Base-by-base conservation (phyloP, 2,888 invertebrate species). In the Hanleya hanleyi region DNA sequence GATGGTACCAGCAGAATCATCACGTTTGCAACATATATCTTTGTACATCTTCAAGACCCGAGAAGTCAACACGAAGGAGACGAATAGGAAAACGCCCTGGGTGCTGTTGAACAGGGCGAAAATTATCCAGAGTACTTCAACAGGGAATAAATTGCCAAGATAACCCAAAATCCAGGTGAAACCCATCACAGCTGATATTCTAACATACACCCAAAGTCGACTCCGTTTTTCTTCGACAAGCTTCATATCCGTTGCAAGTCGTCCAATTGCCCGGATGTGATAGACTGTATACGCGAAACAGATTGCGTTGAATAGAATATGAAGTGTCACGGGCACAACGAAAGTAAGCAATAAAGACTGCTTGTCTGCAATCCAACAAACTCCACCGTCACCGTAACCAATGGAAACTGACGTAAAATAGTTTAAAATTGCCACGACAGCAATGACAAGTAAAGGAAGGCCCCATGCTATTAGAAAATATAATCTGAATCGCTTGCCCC, bases 91-190 rank as follows among this genome's bases (percentile, higher is more conserved):
- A 35, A 64, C 18, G 12, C 64, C 64, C 5, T 64, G 64, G 5
- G 36, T 35, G 9, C n/a, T 18, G 26, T 35, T 37, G 15, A 64
- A 64, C 9, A 29, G 18, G 18, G 38, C n/a, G 35, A 64, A 64
- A 18, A 64, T 37, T 2, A 37, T n/a, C 64, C 35, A 64, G 3
- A 64, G 15, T 15, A 26, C 64, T 5, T 64, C 35, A 12, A 64
- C 2, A 36, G 2, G 35, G n/a, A 18, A 35, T 2, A 64, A 32
- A n/a, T 35, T 37, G 15, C 36, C 37, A 26, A 64, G 18, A 26
- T 64, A 64, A 35, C 64, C 64, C 1, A 64, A 35, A 3, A 37
- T 37, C 64, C 64, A 64, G n/a, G 38, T 64, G 9, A 64, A 64
- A 1, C 64, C 64, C 35, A 64, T 37, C 3, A 64, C 35, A n/a